Percentiles rank a stretch among this genome's conserved stretches.
phyloP scores from a whole-genome alignment of 2,888 invertebrate species.

The Hirtodrosophila confusa region DNA sequence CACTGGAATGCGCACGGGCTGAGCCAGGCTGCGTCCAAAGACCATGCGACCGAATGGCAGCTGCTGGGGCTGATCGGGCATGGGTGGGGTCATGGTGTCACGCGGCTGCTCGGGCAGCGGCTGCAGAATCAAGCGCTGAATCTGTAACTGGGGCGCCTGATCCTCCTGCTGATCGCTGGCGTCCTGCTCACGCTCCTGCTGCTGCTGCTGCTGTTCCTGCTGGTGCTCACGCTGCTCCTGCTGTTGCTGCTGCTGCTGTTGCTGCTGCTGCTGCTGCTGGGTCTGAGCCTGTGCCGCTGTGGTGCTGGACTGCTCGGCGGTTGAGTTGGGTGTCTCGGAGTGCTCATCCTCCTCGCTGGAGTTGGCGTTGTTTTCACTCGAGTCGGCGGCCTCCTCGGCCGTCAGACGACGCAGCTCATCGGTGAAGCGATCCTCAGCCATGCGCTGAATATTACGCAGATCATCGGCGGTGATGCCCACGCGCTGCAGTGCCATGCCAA shows the following conservation, averaged over 20 bases:
- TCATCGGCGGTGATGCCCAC: conserved; percentile 84
- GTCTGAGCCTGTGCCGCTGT: conserved; percentile 49
- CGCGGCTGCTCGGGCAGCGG: conserved; percentile 83
- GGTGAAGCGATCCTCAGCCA: conserved; percentile 84
- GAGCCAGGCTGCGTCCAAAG: conserved; percentile 84
- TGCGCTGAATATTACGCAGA: conserved; percentile 84
- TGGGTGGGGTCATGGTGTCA: conserved; percentile 83
- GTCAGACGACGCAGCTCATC: conserved; percentile 82
- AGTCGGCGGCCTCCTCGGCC: conserved; percentile 79
- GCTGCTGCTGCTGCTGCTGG: conserved; percentile 19
- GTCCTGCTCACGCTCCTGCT: conserved; percentile 71
- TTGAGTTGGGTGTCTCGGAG: conserved; percentile 41
- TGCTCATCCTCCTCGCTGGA: conserved; percentile 78
- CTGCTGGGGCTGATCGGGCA: conserved; percentile 82
- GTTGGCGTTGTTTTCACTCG: conserved; percentile 70
- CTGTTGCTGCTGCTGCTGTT: too few relatives aligned
- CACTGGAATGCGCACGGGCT: conserved; percentile 85
- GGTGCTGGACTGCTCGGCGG: conserved; percentile 56
- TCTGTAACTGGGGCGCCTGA: conserved; percentile 79
- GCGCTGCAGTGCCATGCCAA: conserved; percentile 82
- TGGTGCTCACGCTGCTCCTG: conserved; percentile 37
- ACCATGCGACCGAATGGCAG: conserved; percentile 83
- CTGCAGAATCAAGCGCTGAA: conserved; percentile 80
- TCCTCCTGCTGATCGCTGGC: conserved; percentile 76
- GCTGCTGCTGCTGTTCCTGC: conserved; percentile 53